phyloP scores from a whole-genome alignment of 2,888 invertebrate genomes.

The Trichogramma dendrolimi region DNA sequence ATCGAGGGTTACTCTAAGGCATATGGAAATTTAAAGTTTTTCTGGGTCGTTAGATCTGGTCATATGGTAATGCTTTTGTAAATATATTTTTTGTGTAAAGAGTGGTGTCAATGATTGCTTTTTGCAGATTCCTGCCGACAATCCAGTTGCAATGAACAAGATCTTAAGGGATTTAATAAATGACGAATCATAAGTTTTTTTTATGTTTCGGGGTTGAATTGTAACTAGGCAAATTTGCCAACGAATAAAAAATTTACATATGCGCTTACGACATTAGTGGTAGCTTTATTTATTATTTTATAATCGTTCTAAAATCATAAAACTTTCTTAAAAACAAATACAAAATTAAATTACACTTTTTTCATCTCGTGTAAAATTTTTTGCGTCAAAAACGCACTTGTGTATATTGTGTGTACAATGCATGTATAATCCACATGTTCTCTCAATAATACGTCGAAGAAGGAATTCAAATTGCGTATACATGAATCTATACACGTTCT shows the following conservation, averaged over 20 bases:
- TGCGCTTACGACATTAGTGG: conserved; percentile 13
- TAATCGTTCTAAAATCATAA: conserved; percentile 12
- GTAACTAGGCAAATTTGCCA: too few relatives aligned
- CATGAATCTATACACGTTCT: conserved; percentile 1
- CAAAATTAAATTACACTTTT: conserved; percentile 17
- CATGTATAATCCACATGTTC: not conserved
- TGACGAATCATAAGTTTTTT: not conserved
- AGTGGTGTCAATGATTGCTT: not conserved
- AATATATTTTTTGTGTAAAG: not conserved
- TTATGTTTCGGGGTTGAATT: not conserved
- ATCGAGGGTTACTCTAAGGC: conserved; percentile 74
- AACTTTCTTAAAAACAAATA: conserved; percentile 11
- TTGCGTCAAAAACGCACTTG: not conserved
- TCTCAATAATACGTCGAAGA: conserved; percentile 12
- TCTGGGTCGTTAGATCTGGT: conserved; percentile 75
- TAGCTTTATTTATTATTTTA: conserved; percentile 17
- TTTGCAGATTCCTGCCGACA: conserved; percentile 65
- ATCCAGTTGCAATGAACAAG: conserved; percentile 62
- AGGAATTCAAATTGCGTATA: not conserved
- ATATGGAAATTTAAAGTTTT: conserved; percentile 67
- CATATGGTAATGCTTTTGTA: conserved; percentile 62
- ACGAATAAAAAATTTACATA: conserved; percentile 4
- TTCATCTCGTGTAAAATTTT: conserved; percentile 9
- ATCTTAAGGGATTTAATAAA: conserved; percentile 55
- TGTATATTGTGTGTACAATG: not conserved